Evolutionary conservation across 2,888 invertebrate genomes (phyloP), one percentile per base, ranked within the genome.

Genomic region (Formica aserva): DNA sequence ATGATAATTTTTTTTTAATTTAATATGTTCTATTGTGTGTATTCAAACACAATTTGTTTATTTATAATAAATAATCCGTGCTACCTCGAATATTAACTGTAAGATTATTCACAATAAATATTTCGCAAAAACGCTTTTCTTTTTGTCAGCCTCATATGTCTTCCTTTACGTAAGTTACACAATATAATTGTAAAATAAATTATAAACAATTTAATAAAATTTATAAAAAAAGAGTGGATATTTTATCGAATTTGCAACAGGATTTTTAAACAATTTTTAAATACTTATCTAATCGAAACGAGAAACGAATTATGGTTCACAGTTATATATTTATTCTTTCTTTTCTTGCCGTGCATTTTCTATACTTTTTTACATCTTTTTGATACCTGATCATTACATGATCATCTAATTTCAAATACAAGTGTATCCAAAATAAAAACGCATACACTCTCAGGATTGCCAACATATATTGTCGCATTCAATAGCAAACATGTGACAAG

Each of bases 71-170:
- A 67, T 77, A 67, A 13, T 52, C 8, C 38, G 8, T 76, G 52
- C 76, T 76, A 76, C 76, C 76, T 76, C 76, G n/a, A 76, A 65
- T 52, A 29, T 32, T 63, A 29, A 52, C 5, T 63, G 26, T 77
- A 77, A 67, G 15, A 22, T 41, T 1, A 22, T 63, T 22, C 22
- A 11, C 11, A 77, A 67, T 77, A 77, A 77, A 77, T 77, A 41
- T 77, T 66, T 55, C 32, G 55, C 2, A 75, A 22, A 63, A 67
- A 11, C 0, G 15, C 5, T 22, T 48, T 48, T 22, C 1, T 18
- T 32, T n/a, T 26, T 69, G 11, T 13, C 8, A 41, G 3, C 1
- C 18, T 18, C 52, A 2, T 8, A n/a, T n/a, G n/a, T 45, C 9
- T 29, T 65, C 3, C 3, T 6, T 38, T 5, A 22, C 2, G 15